phyloP scores from a whole-genome alignment of 2,113 vertebrate genomes.

The Jacana jacana region DNA sequence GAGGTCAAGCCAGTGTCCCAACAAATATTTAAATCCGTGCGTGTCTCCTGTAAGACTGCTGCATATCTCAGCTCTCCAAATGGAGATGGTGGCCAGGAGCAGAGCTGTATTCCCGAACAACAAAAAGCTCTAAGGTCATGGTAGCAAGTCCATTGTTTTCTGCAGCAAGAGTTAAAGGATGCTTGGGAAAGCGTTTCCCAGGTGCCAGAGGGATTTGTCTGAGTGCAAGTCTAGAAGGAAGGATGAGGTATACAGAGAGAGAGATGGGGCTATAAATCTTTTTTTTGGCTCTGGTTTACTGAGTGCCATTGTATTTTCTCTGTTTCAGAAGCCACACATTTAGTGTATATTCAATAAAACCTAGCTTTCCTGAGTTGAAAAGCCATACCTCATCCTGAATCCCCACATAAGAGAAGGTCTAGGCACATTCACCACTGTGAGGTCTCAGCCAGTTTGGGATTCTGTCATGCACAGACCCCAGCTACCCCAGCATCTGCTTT shows the following conservation, averaged over 20 bases:
- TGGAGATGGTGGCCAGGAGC: neutral
- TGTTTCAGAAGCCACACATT: neutral
- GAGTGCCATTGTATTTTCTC: neutral
- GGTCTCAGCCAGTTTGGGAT: fast-evolving
- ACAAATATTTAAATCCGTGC: neutral
- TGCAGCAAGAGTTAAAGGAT: neutral
- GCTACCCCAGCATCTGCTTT: neutral
- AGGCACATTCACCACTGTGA: neutral
- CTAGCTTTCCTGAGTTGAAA: neutral
- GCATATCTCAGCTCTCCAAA: neutral
- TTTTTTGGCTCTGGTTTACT: neutral
- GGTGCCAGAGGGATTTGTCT: neutral
- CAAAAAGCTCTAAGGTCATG: neutral
- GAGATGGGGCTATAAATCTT: neutral
- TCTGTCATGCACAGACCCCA: neutral
- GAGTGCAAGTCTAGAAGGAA: neutral
- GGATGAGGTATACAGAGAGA: neutral
- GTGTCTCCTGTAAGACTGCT: neutral
- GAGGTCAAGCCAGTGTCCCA: fast-evolving
- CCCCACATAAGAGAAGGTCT: neutral
- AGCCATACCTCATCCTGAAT: neutral
- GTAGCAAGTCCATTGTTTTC: neutral
- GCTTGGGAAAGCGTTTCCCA: neutral
- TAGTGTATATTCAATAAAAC: neutral
- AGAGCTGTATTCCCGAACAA: neutral